phyloP scores from a whole-genome alignment of 2,888 invertebrate species.

The Mythimna loreyi region DNA sequence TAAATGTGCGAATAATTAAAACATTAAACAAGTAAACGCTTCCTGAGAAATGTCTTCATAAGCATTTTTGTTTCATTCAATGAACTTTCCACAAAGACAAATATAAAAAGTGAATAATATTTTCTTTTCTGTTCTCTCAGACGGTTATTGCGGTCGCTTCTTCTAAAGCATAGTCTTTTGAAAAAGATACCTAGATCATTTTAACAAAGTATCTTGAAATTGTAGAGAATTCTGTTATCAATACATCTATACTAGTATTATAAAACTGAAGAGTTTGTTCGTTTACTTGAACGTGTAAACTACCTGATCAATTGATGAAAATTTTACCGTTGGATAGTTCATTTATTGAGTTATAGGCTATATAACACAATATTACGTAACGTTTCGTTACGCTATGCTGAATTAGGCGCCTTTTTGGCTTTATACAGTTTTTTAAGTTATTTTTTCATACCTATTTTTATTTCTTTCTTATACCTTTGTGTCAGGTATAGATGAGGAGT shows the following conservation, averaged over 20 bases:
- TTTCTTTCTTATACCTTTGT: no score
- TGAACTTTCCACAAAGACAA: constrained; percentile 27
- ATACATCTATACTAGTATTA: neutral
- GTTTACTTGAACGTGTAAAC: no score
- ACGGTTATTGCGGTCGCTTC: constrained; percentile 52
- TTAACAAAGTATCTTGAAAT: constrained; percentile 28
- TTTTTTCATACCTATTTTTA: no score
- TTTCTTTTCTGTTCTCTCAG: constrained; percentile 28
- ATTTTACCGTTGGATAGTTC: no score
- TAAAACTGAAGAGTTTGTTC: no score
- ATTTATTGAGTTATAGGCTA: no score
- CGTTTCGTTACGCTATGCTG: no score
- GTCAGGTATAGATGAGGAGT: no score
- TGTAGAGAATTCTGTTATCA: constrained; percentile 18
- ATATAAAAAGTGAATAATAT: constrained; percentile 28
- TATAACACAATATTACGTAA: no score
- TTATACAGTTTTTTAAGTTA: no score
- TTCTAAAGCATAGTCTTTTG: constrained; percentile 40
- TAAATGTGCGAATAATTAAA: constrained; percentile 36
- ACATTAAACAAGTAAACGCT: constrained; percentile 18
- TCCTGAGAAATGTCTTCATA: constrained; percentile 18
- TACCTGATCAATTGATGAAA: no score
- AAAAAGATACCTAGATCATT: constrained; percentile 46
- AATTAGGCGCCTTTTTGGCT: no score
- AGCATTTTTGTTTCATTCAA: constrained; percentile 33